Percentiles rank a stretch among this genome's conserved stretches.
Evolutionary conservation across 2,113 vertebrate species (phyloP).

Genomic region (Bothrops jararaca): DNA sequence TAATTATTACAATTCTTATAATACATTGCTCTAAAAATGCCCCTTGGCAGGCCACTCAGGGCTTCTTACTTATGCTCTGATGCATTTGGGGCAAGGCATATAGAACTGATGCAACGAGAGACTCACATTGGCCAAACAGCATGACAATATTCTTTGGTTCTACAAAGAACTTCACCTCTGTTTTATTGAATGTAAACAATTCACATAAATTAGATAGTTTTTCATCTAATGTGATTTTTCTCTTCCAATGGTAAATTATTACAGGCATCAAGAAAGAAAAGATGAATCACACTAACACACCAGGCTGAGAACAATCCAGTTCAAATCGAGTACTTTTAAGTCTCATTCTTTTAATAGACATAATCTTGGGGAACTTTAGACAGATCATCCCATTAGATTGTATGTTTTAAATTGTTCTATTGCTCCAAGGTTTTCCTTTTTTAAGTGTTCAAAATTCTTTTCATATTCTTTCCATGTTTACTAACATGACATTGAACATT

Average conservation of each 20-base stretch:
- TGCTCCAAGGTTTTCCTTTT: constrained; percentile 28
- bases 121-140: constrained; percentile 63
- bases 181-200: constrained; percentile 56
- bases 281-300: constrained; percentile 61
- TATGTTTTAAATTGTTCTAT: constrained; percentile 53
- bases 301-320: constrained; percentile 27
- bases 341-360: neutral
- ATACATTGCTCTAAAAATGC: constrained; percentile 49
- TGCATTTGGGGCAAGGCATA: constrained; percentile 57
- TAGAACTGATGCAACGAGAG: constrained; percentile 53
- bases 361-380: neutral
- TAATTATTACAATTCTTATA: constrained; percentile 34
- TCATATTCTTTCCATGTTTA: constrained; percentile 52
- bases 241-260: constrained; percentile 53
- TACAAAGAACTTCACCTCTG: constrained; percentile 54
- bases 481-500: constrained; percentile 49
- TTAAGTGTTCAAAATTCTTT: constrained; percentile 28
- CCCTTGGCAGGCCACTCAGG: constrained; percentile 28
- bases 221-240: constrained; percentile 41
- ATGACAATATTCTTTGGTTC: constrained; percentile 63
- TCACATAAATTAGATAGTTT: constrained; percentile 54
- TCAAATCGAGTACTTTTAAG: neutral
- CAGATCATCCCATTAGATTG: neutral
- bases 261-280: constrained; percentile 33
- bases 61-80: constrained; percentile 42